Base-by-base conservation (phyloP, 2,797 vertebrate genomes). In the Zenarchopterus dispar region DNA sequence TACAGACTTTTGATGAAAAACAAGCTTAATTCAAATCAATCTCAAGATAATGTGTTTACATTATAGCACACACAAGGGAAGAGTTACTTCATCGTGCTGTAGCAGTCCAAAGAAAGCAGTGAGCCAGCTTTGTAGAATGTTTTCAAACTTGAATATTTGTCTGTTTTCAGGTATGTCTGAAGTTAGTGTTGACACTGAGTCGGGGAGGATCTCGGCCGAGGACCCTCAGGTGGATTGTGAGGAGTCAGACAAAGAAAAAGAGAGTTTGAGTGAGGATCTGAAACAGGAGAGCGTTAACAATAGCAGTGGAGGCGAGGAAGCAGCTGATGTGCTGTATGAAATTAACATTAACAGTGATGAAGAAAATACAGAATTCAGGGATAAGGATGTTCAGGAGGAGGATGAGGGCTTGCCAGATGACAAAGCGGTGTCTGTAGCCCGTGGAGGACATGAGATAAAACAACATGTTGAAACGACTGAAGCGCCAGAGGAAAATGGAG, bases 151-250 rank as follows among this genome's bases (percentile, higher is more conserved):
- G 67, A 70, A 23, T 88, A 39, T 93, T 71, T 93, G 77, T 93
- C 76, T 94, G 80, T 82, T 94, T 94, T 74, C 91, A 94, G 94
- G 93, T 85, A 94, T 95, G 93, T 94, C 93, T 89, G 90, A 93
- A 84, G 81, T 89, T 93, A 94, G 92, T 91, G 82, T 93, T 89
- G 89, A 92, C 80, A 82, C 86, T 60, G 88, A 88, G 53, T 78
- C 77, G 67, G 80, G 71, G 71, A 83, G 67, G 77, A 83, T 70
- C 78, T 89, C 89, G 67, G 55, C 84, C 19, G 73, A 87, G 85
- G 84, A 88, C 67, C 81, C 76, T 75, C 84, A 67, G 68, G 47
- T 78, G 85, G 87, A 87, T 76, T 78, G 61, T 84, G 77, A 81
- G 75, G 78, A 83, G 54, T 52, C 62, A 74, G 75, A 70, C 39